Base-by-base conservation (phyloP, 2,888 invertebrate species). In the Drosophila villosipedis region DNA sequence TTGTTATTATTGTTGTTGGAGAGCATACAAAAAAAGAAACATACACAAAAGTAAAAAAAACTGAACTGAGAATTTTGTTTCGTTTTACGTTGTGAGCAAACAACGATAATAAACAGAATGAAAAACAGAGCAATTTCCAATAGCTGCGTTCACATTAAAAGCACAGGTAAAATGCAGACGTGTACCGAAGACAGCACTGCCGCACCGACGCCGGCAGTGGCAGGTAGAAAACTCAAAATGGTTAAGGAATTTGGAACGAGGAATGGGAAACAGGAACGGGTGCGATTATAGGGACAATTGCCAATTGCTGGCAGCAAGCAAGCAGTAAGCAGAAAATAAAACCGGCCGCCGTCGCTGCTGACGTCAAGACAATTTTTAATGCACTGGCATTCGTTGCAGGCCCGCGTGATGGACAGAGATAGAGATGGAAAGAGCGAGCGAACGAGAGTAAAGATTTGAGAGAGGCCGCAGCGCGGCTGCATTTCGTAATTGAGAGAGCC, bases 91-190 rank as follows among this genome's bases (percentile, higher is more conserved):
- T 80, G 61, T 67, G 52, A 67, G 50, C 43, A 69, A 39, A 39
- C 39, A 67, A 30, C 47, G 59, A 68, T 25, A 57, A 61, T 59
- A 28, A 62, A 35, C 37, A 71, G 55, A 57, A 35, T 22, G n/a
- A 22, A 39, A 53, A 68, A 73, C 67, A 80, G 76, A 82, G 78
- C 75, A 68, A 78, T 72, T 76, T 79, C 62, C 64, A 70, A 71
- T 76, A 68, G 70, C 69, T 69, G 61, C 58, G 72, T 78, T 72
- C 68, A 71, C 68, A 71, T 25, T 57, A 57, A 64, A 25, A 58
- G 52, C 60, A 57, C 78, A 80, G 83, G 75, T 84, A 71, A 83
- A 76, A 71, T 78, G 76, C 78, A 80, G 80, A 80, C 78, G 80
- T 80, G 80, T 78, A 58, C 76, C 69, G 55, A 25, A 64, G 65